phyloP scores from a whole-genome alignment of 64 coral and sea anemone species.

The Cladopsammia gracilis region DNA sequence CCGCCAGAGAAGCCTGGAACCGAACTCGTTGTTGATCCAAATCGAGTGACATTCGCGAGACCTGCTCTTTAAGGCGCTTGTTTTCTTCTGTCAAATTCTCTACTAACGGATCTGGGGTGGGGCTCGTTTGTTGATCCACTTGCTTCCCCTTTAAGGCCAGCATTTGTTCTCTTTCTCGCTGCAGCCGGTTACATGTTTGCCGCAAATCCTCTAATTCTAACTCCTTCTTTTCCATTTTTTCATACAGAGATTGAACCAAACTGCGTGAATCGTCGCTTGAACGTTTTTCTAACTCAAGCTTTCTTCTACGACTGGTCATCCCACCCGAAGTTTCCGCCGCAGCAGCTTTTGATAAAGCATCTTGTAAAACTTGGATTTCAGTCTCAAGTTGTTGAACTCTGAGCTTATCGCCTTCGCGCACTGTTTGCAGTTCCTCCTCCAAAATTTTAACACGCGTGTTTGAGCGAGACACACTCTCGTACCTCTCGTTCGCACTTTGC shows the following conservation, averaged over 20 bases:
- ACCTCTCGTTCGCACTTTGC: conserved; percentile 66
- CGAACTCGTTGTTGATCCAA: conserved; percentile 92
- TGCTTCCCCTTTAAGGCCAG: conserved; percentile 35
- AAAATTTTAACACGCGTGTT: conserved; percentile 65
- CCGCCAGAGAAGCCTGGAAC: conserved; percentile 90
- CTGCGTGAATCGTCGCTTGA: background rate
- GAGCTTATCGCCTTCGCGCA: conserved; percentile 66
- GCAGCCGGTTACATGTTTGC: conserved; percentile 81
- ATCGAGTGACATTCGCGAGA: conserved; percentile 78
- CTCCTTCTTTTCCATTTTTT: conserved; percentile 81
- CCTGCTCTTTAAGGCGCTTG: conserved; percentile 71
- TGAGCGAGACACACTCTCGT: conserved; percentile 54
- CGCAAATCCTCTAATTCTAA: conserved; percentile 66
- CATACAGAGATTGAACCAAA: conserved; percentile 45
- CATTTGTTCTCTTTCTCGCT: conserved; percentile 84
- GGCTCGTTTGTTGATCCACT: conserved; percentile 10
- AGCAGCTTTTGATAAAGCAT: conserved; percentile 71
- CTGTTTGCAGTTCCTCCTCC: conserved; percentile 77
- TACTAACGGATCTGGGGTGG: conserved; percentile 49
- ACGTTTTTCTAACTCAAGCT: conserved; percentile 33
- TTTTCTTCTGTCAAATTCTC: conserved; percentile 78
- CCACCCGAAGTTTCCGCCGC: conserved; percentile 47
- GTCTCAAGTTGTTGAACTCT: conserved; percentile 69
- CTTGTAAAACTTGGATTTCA: conserved; percentile 85
- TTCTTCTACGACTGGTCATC: conserved; percentile 9